A percentile compares a stretch with the other conserved stretches of the same genome.
phyloP scores from a whole-genome alignment of 2,888 invertebrate species.

The Drosophila mercatorum region DNA sequence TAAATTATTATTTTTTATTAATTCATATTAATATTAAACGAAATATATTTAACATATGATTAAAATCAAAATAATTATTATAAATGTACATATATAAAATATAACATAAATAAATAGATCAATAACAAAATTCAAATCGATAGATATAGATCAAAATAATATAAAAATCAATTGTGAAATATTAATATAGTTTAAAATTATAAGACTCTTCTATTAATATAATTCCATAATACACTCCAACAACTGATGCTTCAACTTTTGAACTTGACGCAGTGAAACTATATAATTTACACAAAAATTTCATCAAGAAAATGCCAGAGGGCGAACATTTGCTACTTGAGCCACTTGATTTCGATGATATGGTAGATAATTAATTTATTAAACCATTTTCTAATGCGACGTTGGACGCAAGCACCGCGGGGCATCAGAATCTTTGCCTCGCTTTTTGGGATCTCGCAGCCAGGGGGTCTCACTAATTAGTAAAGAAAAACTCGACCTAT shows the following conservation, averaged over 20 bases:
- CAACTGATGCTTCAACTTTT: neutral
- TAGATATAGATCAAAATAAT: too few relatives aligned
- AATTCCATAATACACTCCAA: too few relatives aligned
- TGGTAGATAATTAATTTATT: slow-evolving; percentile 68
- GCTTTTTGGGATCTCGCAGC: slow-evolving; percentile 30
- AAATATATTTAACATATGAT: too few relatives aligned
- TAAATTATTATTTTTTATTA: too few relatives aligned
- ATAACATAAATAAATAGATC: too few relatives aligned
- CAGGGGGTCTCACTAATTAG: slow-evolving; percentile 60
- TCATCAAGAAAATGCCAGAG: slow-evolving; percentile 6
- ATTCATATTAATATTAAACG: too few relatives aligned
- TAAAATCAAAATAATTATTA: too few relatives aligned
- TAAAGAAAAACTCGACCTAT: slow-evolving; percentile 32
- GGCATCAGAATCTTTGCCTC: slow-evolving; percentile 45
- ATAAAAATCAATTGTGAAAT: too few relatives aligned
- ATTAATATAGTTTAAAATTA: too few relatives aligned
- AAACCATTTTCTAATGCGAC: slow-evolving; percentile 55
- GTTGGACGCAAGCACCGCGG: slow-evolving; percentile 28
- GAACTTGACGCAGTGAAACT: slow-evolving; percentile 34
- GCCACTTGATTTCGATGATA: slow-evolving; percentile 55
- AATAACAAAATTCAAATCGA: too few relatives aligned
- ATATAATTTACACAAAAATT: slow-evolving; percentile 22
- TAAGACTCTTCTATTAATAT: too few relatives aligned
- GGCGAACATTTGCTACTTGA: slow-evolving; percentile 24
- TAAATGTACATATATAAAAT: too few relatives aligned